Percentiles rank a stretch among this genome's conserved stretches.
Conservation (phyloP, 2,797 vertebrate species). For the Lutjanus argentimaculatus region DNA sequence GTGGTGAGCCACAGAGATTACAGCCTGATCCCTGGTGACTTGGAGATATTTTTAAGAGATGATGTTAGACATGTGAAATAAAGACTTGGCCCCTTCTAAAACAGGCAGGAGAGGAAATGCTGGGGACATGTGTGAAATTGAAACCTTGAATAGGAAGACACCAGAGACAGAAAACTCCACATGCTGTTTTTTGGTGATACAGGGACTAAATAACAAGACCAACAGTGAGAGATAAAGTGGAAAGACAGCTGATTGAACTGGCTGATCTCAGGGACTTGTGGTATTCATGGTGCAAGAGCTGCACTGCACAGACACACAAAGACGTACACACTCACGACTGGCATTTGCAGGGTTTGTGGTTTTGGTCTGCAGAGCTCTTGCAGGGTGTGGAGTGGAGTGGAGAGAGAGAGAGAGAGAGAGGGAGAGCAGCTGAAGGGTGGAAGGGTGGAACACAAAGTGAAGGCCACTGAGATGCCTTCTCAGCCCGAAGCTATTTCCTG, state of each 20-base stretch:
- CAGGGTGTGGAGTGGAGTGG: conserved; percentile 44
- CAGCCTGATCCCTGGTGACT: conserved; percentile 75
- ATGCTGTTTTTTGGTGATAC: not conserved
- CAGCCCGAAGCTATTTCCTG: conserved; percentile 76
- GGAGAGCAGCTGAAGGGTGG: conserved; percentile 26
- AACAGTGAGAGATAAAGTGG: conserved; percentile 15
- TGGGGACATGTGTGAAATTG: conserved; percentile 31
- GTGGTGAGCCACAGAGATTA: conserved; percentile 77
- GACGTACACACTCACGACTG: conserved; percentile 15
- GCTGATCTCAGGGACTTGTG: conserved; percentile 29
- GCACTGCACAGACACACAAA: conserved; percentile 39
- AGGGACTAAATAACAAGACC: conserved; percentile 7
- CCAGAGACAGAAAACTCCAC: not conserved
- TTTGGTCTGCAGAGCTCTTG: conserved; percentile 61
- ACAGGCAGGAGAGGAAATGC: conserved; percentile 49
- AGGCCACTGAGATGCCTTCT: conserved; percentile 73
- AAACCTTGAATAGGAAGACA: conserved; percentile 27
- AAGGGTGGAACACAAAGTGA: conserved; percentile 67
- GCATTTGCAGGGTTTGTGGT: conserved; percentile 62
- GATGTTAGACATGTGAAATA: conserved; percentile 84
- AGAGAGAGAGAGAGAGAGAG: conserved; percentile 1
- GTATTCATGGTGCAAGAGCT: conserved; percentile 31
- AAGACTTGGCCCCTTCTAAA: conserved; percentile 54
- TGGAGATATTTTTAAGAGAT: conserved; percentile 84
- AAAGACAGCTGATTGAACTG: conserved; percentile 22